Base-by-base conservation (phyloP, 2,888 invertebrate genomes). In the Amphimallon solstitiale region DNA sequence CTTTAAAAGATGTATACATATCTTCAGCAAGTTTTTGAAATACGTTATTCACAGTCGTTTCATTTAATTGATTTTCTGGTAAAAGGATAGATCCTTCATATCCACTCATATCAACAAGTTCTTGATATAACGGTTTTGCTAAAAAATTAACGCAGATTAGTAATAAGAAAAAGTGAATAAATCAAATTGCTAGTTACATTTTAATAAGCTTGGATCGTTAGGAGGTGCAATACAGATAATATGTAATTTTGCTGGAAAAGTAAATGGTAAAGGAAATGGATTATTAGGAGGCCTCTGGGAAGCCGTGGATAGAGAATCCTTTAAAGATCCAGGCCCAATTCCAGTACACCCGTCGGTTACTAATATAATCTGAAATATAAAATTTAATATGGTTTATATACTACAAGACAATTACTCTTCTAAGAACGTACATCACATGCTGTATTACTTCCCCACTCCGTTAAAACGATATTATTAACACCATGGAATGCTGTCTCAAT, bases 391-490 rank as follows among this genome's bases (percentile, higher is more conserved):
- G 9, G 12, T 34, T 6, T 54, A 6, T 35, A 52, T 35, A n/a
- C 4, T 6, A 4, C 40, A 40, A 2, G 2, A 40, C 1, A 40
- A 40, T 4, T 48, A 15, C 2, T 49, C 23, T 10, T 29, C 0
- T 1, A 1, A 51, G 46, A n/a, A 72, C 65, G 73, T 77, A 91
- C 89, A 84, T 97, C 96, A 73, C 93, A 92, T 6, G 92, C 90
- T 52, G 92, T 93, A 71, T 92, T 90, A 68, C 90, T 90, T 3
- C 96, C 96, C 97, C 97, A 98, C 79, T 95, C 94, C 61, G 90
- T 90, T 35, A 92, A 85, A 35, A 97, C 88, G 56, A 94, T 84
- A 75, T 90, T 90, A 76, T 90, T 92, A 0, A 94, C 90, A 15
- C 92, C 93, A 74, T 89, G 88, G 1, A 97, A 84, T 51, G 93